Conservation (phyloP, 2,888 invertebrate genomes). For the Trichacis sp. region DNA sequence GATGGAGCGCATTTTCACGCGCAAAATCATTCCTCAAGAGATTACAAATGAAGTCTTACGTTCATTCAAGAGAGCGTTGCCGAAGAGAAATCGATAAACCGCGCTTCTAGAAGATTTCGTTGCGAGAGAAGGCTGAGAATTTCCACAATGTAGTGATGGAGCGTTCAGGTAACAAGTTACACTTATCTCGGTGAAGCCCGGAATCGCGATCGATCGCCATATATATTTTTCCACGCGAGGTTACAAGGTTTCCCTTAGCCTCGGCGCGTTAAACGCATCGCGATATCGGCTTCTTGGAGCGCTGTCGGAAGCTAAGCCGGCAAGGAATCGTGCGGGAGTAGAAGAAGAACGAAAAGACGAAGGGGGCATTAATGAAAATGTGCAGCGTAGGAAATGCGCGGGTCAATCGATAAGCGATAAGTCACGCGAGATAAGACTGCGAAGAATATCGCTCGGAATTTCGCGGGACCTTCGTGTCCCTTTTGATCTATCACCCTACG, state of each 20-base stretch:
- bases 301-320: background rate
- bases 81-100: no score
- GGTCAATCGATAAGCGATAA: background rate
- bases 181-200: background rate
- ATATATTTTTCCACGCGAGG: background rate
- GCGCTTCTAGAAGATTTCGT: no score
- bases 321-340: background rate
- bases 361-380: background rate
- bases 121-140: no score
- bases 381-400: background rate
- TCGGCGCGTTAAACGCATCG: background rate
- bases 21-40: no score
- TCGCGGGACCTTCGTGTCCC: background rate
- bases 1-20: no score
- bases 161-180: background rate
- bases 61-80: no score
- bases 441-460: no score
- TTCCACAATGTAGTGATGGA: background rate
- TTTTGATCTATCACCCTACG: background rate
- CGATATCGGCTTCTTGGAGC: constrained; percentile 1
- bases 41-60: no score
- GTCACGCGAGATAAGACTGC: background rate
- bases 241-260: constrained; percentile 1
- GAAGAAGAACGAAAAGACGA: background rate
- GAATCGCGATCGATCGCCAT: constrained; percentile 6